Percentiles rank a stretch among this genome's conserved stretches.
phyloP scores from a whole-genome alignment of 2,888 invertebrate genomes.

The Synanthedon tipuliformis region DNA sequence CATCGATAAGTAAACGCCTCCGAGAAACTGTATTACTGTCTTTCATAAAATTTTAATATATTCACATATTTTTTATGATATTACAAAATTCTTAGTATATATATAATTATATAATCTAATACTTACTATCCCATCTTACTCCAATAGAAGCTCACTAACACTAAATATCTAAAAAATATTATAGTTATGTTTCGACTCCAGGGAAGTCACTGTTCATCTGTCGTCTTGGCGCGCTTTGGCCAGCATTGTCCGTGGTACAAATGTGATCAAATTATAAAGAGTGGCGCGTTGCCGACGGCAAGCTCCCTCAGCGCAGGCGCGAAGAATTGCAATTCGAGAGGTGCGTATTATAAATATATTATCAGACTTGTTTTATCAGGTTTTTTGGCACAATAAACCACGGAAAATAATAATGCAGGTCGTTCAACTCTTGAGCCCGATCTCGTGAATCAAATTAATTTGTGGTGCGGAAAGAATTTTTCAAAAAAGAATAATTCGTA shows the following conservation, averaged over 20 bases:
- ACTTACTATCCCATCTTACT: too few relatives aligned
- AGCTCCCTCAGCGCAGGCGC: conserved; percentile 30
- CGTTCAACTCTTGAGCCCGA: background rate
- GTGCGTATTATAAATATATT: conserved; percentile 27
- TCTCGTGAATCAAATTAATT: background rate
- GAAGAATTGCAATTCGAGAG: conserved; percentile 45
- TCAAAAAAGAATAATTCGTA: too few relatives aligned
- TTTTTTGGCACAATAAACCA: conserved; percentile 5
- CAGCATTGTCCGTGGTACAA: conserved; percentile 65
- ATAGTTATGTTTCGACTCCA: conserved; percentile 19
- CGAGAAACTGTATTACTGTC: too few relatives aligned
- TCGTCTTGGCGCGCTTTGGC: conserved; percentile 50
- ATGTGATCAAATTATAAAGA: conserved; percentile 71
- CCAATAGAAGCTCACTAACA: too few relatives aligned
- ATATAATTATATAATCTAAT: too few relatives aligned
- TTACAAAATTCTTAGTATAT: too few relatives aligned
- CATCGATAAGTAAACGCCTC: too few relatives aligned
- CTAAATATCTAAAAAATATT: too few relatives aligned
- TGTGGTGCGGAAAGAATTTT: too few relatives aligned
- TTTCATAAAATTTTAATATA: too few relatives aligned
- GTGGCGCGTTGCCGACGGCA: conserved; percentile 45
- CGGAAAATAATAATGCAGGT: background rate
- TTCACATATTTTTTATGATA: too few relatives aligned
- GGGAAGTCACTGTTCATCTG: conserved; percentile 26
- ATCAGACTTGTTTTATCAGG: conserved; percentile 11